A percentile compares a stretch with the other conserved stretches of the same genome.
These are phyloP conservation scores for Botrylloides violaceus DNA, from an alignment of 23 tunicate genomes.

Conservation along the genomic window DNA sequence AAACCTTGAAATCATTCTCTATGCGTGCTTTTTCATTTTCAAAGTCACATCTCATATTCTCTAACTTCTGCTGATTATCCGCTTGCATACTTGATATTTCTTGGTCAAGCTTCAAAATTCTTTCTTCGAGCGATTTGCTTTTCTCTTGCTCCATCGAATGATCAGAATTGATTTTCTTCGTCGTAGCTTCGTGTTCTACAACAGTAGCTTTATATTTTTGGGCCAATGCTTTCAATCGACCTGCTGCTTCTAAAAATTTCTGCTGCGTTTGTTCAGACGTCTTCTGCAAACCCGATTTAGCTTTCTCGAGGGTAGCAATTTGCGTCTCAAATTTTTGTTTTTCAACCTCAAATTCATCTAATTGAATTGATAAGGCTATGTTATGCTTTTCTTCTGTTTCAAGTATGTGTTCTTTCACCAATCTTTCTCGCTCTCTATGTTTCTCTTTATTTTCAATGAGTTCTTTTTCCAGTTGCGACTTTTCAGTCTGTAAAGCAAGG, in stretches of 20 bases:
- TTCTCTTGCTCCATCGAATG: background rate
- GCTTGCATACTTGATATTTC: background rate
- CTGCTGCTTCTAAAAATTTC: conserved; percentile 27
- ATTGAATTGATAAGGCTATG: background rate
- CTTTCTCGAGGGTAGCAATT: conserved; percentile 8
- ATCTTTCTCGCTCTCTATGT: background rate
- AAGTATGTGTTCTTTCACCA: conserved; percentile 20
- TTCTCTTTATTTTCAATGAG: background rate
- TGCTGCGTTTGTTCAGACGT: background rate
- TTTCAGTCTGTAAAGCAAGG: background rate
- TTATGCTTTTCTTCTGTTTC: conserved; percentile 5
- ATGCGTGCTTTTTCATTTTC: background rate
- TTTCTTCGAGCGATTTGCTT: background rate
- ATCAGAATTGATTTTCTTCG: background rate
- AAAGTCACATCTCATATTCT: background rate
- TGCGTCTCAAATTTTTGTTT: conserved; percentile 6
- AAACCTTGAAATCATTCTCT: background rate
- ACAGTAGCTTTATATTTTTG: conserved; percentile 17
- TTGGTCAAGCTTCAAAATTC: background rate
- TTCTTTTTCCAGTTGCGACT: background rate
- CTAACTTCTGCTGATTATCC: background rate
- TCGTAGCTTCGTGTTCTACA: background rate
- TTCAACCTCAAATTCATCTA: background rate
- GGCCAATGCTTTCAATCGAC: conserved; percentile 12
- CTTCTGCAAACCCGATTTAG: conserved; percentile 3